Evolutionary conservation across 1,140 invertebrate species (phyloP).

Genomic region (Drosophila yakuba): DNA sequence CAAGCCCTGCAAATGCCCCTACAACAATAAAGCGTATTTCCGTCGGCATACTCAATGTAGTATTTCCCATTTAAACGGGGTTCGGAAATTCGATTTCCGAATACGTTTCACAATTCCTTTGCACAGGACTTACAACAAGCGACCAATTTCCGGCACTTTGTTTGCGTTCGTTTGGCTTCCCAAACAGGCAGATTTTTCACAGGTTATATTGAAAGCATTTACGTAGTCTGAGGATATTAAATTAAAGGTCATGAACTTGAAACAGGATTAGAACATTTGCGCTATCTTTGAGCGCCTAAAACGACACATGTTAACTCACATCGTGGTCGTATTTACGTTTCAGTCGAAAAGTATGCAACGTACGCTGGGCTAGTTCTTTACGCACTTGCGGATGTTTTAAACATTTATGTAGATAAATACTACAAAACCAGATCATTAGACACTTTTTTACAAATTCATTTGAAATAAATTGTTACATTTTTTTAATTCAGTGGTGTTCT

Average conservation of each 20-base stretch:
- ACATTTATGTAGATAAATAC: no score
- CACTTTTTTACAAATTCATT: constrained; percentile 33
- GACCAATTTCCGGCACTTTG: constrained; percentile 72
- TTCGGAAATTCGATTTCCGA: constrained; percentile 73
- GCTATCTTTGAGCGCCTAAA: no score
- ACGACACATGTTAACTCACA: no score
- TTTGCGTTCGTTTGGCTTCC: constrained; percentile 15
- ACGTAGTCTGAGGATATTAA: neutral
- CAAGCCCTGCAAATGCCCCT: no score
- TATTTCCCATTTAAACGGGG: constrained; percentile 20
- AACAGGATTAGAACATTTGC: neutral
- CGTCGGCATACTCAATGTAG: constrained; percentile 34
- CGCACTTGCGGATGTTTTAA: no score
- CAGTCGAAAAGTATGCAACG: constrained; percentile 15
- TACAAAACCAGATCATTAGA: no score
- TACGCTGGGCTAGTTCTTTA: neutral
- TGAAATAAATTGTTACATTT: constrained; percentile 26
- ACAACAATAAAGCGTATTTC: constrained; percentile 51
- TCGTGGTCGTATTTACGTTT: neutral
- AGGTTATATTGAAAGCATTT: neutral
- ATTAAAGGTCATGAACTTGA: neutral
- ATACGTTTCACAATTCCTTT: constrained; percentile 21
- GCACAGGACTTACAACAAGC: constrained; percentile 37
- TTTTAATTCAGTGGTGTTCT: constrained; percentile 30
- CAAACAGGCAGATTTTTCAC: neutral